Evolutionary conservation across 2,888 invertebrate species (phyloP).

Genomic region (Nymphalis polychloros): DNA sequence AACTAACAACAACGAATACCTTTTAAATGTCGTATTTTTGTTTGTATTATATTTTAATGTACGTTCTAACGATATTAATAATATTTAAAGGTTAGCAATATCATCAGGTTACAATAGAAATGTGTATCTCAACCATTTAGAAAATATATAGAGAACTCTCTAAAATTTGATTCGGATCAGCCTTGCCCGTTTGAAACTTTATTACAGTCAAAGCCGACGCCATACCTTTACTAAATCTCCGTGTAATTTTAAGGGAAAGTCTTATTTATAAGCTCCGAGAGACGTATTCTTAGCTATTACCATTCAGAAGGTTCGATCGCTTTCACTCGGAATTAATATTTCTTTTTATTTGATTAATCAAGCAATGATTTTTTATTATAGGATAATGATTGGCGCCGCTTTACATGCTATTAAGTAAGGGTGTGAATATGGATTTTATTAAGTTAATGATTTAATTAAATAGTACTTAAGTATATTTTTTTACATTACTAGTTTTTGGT

Average conservation of each 20-base stretch:
- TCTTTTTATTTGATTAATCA: constrained; percentile 20
- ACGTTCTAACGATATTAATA: too few relatives aligned
- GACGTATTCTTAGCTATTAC: constrained; percentile 19
- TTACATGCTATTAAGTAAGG: background rate
- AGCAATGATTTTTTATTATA: constrained; percentile 27
- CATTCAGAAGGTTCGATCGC: constrained; percentile 17
- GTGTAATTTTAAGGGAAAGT: constrained; percentile 47
- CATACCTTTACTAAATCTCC: constrained; percentile 43
- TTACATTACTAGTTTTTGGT: too few relatives aligned
- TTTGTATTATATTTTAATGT: too few relatives aligned
- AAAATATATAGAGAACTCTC: background rate
- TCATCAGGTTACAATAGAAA: too few relatives aligned
- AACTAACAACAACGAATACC: too few relatives aligned
- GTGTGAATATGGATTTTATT: background rate
- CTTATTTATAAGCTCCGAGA: constrained; percentile 29
- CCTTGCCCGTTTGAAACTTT: background rate
- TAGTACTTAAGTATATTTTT: too few relatives aligned
- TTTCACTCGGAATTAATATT: constrained; percentile 27
- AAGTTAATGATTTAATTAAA: too few relatives aligned
- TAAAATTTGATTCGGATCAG: background rate
- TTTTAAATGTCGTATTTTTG: too few relatives aligned
- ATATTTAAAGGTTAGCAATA: too few relatives aligned
- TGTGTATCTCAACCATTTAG: too few relatives aligned
- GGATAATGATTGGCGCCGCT: constrained; percentile 26
- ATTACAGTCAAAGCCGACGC: constrained; percentile 23